Evolutionary conservation across 2,888 invertebrate genomes (phyloP).

Genomic region (Cyaniris semiargus): DNA sequence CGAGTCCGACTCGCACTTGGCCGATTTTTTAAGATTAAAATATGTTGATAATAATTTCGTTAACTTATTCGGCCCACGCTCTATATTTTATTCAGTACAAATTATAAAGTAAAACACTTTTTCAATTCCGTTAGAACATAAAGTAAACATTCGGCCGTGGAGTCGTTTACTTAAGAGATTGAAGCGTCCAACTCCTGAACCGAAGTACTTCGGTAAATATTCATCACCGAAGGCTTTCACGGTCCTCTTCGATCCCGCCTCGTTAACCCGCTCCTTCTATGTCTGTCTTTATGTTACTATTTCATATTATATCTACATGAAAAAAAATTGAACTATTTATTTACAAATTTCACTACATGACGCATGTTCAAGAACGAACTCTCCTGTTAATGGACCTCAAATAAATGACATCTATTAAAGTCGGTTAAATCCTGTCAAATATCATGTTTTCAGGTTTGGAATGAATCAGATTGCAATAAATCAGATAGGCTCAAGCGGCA

Average conservation of each 20-base stretch:
- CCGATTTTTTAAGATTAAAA: too few relatives aligned
- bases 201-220: slow-evolving; percentile 9
- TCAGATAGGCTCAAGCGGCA: too few relatives aligned
- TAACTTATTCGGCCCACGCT: background rate
- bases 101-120: background rate
- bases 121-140: slow-evolving; percentile 10
- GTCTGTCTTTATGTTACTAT: background rate
- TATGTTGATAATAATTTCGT: background rate
- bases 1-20: too few relatives aligned
- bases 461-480: too few relatives aligned
- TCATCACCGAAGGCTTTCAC: background rate
- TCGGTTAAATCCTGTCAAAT: too few relatives aligned
- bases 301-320: background rate
- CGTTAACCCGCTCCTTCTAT: background rate
- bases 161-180: slow-evolving; percentile 7
- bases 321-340: background rate
- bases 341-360: background rate
- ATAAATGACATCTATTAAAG: too few relatives aligned
- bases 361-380: background rate
- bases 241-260: background rate
- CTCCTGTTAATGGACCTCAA: too few relatives aligned
- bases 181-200: background rate
- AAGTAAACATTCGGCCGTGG: background rate
- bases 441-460: too few relatives aligned
- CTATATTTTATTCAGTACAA: background rate